These are phyloP conservation scores for Hydriomena furcata DNA, from an alignment of 2,888 invertebrate species.

Conservation along the genomic window DNA sequence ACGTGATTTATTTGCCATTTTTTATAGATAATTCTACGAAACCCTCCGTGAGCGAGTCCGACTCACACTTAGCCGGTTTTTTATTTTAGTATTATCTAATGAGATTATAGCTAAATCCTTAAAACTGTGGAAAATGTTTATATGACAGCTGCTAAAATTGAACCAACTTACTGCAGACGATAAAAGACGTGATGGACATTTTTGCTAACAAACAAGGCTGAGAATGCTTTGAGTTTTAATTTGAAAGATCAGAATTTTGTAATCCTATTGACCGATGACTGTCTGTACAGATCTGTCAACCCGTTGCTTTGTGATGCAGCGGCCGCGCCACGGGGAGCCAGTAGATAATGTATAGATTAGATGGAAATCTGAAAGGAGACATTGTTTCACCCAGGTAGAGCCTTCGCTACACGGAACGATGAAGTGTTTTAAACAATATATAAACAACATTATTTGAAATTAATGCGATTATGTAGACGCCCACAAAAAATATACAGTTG, in stretches of 20 bases:
- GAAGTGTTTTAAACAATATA: conserved; percentile 73
- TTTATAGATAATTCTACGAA: too few species aligned
- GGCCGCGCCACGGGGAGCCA: conserved; percentile 69
- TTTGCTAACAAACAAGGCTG: conserved; percentile 46
- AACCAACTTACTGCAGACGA: conserved; percentile 45
- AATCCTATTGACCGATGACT: conserved; percentile 72
- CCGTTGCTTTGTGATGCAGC: conserved; percentile 79
- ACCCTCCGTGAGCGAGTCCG: too few species aligned
- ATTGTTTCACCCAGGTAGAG: conserved; percentile 79
- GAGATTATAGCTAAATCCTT: conserved; percentile 65
- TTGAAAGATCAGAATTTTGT: conserved; percentile 62
- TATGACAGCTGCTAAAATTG: conserved; percentile 58
- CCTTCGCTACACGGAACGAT: conserved; percentile 45
- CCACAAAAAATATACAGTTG: conserved; percentile 54
- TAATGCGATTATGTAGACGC: conserved; percentile 68
- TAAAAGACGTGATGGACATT: conserved; percentile 29
- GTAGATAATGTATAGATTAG: conserved; percentile 78
- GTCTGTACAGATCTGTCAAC: conserved; percentile 79
- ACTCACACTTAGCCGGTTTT: too few species aligned
- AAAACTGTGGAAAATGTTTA: conserved; percentile 58
- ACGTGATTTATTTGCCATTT: too few species aligned
- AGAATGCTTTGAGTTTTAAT: conserved; percentile 52
- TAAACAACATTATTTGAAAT: conserved; percentile 75
- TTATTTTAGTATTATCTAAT: conserved; percentile 55
- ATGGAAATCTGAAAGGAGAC: conserved; percentile 75